phyloP scores from a whole-genome alignment of 2,888 invertebrate genomes.

The Apoda limacodes region DNA sequence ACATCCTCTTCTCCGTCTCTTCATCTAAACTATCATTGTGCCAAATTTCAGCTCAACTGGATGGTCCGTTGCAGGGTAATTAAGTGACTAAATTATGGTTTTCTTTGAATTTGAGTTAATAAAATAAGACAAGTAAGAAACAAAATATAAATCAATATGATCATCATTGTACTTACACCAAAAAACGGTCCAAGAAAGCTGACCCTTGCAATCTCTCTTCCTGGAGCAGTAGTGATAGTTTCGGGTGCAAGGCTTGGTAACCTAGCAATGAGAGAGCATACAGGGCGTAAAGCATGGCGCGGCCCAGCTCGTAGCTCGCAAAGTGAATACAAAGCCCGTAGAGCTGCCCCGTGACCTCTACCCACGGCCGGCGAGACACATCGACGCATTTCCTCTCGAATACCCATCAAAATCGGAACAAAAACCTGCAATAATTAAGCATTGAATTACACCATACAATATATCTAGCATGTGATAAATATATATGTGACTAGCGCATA shows the following conservation, averaged over 20 bases:
- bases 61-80: too few species aligned
- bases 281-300: slow-evolving; percentile 77
- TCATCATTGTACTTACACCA: slow-evolving; percentile 63
- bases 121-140: too few species aligned
- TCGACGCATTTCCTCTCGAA: slow-evolving; percentile 72
- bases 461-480: too few species aligned
- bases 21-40: too few species aligned
- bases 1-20: too few species aligned
- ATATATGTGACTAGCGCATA: too few species aligned
- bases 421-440: too few species aligned
- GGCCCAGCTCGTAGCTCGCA: slow-evolving; percentile 81
- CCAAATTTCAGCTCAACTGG: too few species aligned
- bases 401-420: slow-evolving; percentile 49
- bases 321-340: slow-evolving; percentile 81
- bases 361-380: slow-evolving; percentile 77
- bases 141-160: not conserved
- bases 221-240: slow-evolving; percentile 79
- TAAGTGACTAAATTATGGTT: too few species aligned
- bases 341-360: slow-evolving; percentile 75
- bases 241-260: slow-evolving; percentile 76
- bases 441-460: too few species aligned
- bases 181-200: slow-evolving; percentile 94
- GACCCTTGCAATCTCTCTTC: slow-evolving; percentile 86
- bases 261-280: slow-evolving; percentile 59
- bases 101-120: too few species aligned